Evolutionary conservation across 2,797 vertebrate species (phyloP), one percentile per base, ranked within the genome.

Genomic region (Nyctibius grandis): DNA sequence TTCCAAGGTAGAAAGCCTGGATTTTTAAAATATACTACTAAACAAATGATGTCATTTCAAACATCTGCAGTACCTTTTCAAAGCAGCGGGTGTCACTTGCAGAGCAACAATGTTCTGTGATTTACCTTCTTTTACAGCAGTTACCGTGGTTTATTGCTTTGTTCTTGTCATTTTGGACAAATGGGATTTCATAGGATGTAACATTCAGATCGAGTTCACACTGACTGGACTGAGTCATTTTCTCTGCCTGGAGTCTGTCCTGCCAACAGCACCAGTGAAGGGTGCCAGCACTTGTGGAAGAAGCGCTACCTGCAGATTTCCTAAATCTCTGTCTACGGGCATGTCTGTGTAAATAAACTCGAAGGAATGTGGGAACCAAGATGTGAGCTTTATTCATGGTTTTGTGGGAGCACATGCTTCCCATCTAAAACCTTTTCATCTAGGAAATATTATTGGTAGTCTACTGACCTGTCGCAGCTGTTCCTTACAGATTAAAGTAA

Each of bases 51-150:
- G 5, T 38, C 3, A 17, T 44, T 74, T 63, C n/a, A 84, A 82
- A 36, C 40, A 12, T 61, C 64, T 97, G 93, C 88, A 93, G 72
- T 96, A 95, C 96, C 91, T 79, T 85, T 79, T 61, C 34, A 47
- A 63, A 78, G 80, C 98, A 97, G 97, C 9, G 77, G 97, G 93
- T 97, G 97, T 96, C 96, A 96, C 91, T 95, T 96, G 90, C 85
- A 95, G 87, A 97, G 97, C 94, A 96, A 67, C 29, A 84, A 91
- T 92, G 26, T 36, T 51, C 15, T 31, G 53, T 40, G 34, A 26
- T 82, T 72, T n/a, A 36, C 19, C 42, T 93, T 22, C 13, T 42
- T 95, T 90, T 60, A 21, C 36, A 84, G 4, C 1, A 5, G 18
- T 40, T 64, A 16, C 21, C 16, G 28, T 34, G 40, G 53, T 72